These are phyloP conservation scores for Lithophane socia DNA, from an alignment of 2,888 invertebrate genomes.

Conservation along the genomic window DNA sequence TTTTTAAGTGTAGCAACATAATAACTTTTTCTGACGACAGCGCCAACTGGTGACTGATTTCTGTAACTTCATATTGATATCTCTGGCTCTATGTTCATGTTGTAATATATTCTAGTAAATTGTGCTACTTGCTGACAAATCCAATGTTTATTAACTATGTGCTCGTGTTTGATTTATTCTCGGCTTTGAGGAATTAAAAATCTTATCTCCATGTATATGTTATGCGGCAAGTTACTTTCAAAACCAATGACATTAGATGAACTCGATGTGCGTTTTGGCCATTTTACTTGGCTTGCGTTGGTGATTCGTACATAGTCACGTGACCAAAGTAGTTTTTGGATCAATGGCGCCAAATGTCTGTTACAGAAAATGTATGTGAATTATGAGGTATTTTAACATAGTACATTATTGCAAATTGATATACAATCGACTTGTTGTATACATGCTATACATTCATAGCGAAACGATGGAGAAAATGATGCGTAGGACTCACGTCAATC, in stretches of 20 bases:
- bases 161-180: slow-evolving; percentile 81
- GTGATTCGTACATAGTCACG: slow-evolving; percentile 91
- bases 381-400: slow-evolving; percentile 72
- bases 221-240: slow-evolving; percentile 85
- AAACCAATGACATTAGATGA: slow-evolving; percentile 89
- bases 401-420: slow-evolving; percentile 69
- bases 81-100: slow-evolving; percentile 86
- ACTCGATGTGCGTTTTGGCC: slow-evolving; percentile 90
- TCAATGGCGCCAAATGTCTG: slow-evolving; percentile 91
- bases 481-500: slow-evolving; percentile 90
- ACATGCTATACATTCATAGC: slow-evolving; percentile 70
- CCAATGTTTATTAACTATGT: slow-evolving; percentile 82
- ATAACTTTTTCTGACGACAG: slow-evolving; percentile 64
- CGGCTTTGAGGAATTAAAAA: slow-evolving; percentile 76
- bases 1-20: slow-evolving; percentile 55
- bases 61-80: slow-evolving; percentile 88
- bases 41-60: slow-evolving; percentile 85
- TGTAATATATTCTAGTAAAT: slow-evolving; percentile 85
- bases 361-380: slow-evolving; percentile 89
- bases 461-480: slow-evolving; percentile 78
- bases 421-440: slow-evolving; percentile 68
- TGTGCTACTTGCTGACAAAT: slow-evolving; percentile 84
- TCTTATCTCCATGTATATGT: slow-evolving; percentile 85
- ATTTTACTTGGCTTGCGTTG: slow-evolving; percentile 91
- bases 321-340: slow-evolving; percentile 89